phyloP scores from a whole-genome alignment of 2,797 vertebrate species.

The Huso huso region DNA sequence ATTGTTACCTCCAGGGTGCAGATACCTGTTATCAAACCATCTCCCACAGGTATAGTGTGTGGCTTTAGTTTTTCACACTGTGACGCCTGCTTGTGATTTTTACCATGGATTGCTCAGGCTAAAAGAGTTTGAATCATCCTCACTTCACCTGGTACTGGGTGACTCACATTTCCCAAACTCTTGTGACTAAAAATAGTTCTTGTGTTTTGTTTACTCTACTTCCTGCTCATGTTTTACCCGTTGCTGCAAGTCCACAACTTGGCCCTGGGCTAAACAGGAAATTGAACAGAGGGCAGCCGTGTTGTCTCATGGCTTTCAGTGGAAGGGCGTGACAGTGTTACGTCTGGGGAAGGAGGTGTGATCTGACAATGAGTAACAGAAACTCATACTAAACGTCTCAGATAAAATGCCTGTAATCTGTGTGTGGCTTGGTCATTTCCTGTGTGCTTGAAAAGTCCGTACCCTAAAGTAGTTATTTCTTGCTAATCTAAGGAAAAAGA shows the following conservation, averaged over 20 bases:
- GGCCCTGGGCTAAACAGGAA: conserved; percentile 41
- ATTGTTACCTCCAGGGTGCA: not conserved
- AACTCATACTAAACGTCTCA: conserved; percentile 12
- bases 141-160: conserved; percentile 35
- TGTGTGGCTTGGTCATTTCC: conserved; percentile 5
- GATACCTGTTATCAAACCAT: conserved; percentile 31
- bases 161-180: conserved; percentile 52
- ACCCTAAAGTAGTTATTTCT: not conserved
- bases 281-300: conserved; percentile 36
- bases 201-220: conserved; percentile 33
- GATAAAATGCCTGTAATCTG: conserved; percentile 10
- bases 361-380: conserved; percentile 26
- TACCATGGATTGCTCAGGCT: conserved; percentile 46
- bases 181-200: conserved; percentile 39
- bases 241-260: conserved; percentile 40
- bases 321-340: conserved; percentile 25
- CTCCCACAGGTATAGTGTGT: conserved; percentile 40
- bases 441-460: not conserved
- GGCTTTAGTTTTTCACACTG: conserved; percentile 22
- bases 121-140: conserved; percentile 44
- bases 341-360: conserved; percentile 16
- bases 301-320: conserved; percentile 21
- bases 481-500: conserved; percentile 1
- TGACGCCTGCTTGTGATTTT: conserved; percentile 45
- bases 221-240: conserved; percentile 34